Base-by-base conservation (phyloP, 1,140 invertebrate species). In the Mercenaria mercenaria region DNA sequence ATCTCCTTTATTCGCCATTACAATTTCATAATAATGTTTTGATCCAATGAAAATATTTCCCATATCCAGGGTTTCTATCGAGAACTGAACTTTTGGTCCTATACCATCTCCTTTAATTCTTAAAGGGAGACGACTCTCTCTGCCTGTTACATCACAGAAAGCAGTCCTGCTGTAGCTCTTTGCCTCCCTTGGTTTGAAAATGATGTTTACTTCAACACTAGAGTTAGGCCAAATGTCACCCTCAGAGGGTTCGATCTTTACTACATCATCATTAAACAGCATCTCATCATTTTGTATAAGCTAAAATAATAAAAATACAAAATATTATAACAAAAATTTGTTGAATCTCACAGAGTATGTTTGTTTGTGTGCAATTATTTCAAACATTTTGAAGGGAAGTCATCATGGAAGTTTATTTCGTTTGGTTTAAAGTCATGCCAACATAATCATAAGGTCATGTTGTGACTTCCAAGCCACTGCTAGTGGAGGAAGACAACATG, bases 211-310 rank as follows among this genome's bases (percentile, higher is more conserved):
- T 72, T 96, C 94, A 59, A 93, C 91, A 52, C 92, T 91, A 1
- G 94, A 95, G 85, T 96, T 94, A 67, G 96, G 96, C 96, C 96
- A 96, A 41, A 96, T 95, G 56, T 96, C 95, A 26, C 95, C 96
- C 74, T 96, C 96, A n/a, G 93, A 90, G 50, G 96, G 96, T 79
- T 96, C 95, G 89, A 96, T 94, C 77, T 93, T 94, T n/a, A 96
- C 91, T 20, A 95, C 95, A 76, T 95, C 94, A 92, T 96, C 95
- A 82, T 93, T 92, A 91, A 95, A 96, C 52, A 95, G 81, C 92
- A 94, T 93, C 23, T 93, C 88, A 90, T 96, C 94, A 91, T 93
- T 93, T 47, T 93, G 86, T 32, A 95, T 92, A 59, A 94, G 74
- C 95, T 96, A 89, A 91, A 92, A 89, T 85, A 92, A 89, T 85